These are phyloP conservation scores for Euleptes europaea DNA, from an alignment of 2,113 vertebrate species.

Conservation along the genomic window DNA sequence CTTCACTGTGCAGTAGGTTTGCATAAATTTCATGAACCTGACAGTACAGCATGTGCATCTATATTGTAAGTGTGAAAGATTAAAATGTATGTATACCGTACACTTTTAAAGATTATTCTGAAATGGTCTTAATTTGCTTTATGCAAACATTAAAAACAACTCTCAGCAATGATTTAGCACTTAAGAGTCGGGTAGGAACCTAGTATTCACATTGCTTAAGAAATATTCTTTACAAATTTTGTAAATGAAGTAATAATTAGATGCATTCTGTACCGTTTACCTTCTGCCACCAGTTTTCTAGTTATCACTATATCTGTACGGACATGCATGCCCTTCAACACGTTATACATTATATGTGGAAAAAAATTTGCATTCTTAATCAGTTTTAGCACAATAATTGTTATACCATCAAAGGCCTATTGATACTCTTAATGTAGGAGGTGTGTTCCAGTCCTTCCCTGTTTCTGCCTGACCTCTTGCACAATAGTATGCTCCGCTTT, in stretches of 20 bases:
- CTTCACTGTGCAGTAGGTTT: constrained; percentile 18
- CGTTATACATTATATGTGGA: rapidly evolving
- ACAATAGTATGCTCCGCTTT: constrained; percentile 34
- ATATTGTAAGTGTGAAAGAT: constrained; percentile 27
- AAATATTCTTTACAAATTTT: background rate
- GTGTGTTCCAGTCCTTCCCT: constrained; percentile 39
- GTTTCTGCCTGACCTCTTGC: constrained; percentile 50
- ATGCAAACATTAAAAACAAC: background rate
- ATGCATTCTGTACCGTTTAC: background rate
- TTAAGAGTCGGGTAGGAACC: constrained; percentile 29
- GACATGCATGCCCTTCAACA: rapidly evolving
- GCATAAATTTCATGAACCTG: constrained; percentile 23
- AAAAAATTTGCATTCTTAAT: constrained; percentile 49
- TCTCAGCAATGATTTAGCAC: constrained; percentile 4
- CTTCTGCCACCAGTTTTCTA: background rate
- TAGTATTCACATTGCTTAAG: background rate
- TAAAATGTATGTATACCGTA: constrained; percentile 40
- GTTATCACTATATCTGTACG: background rate
- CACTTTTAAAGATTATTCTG: constrained; percentile 44
- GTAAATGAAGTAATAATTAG: background rate
- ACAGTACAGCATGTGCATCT: constrained; percentile 1
- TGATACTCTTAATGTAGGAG: constrained; percentile 41
- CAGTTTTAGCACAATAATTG: constrained; percentile 46
- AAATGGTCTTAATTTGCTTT: constrained; percentile 45
- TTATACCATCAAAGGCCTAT: constrained; percentile 27